Evolutionary conservation across 2,797 vertebrate genomes (phyloP).

Genomic region (Loriculus beryllinus): DNA sequence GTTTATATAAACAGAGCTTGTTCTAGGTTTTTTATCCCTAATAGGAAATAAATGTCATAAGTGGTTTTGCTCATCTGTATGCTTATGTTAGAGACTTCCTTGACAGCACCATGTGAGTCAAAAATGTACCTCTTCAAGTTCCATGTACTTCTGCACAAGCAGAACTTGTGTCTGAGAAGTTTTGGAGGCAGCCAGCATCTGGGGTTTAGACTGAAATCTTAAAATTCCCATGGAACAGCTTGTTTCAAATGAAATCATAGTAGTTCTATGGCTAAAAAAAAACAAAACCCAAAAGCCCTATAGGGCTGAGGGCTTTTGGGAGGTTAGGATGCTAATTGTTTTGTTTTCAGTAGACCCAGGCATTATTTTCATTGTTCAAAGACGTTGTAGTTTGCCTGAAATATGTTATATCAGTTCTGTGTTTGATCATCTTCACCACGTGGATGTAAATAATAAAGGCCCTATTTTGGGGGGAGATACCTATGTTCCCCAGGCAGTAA

Average conservation of each 20-base stretch:
- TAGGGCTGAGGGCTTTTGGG: background rate
- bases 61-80: conserved; percentile 6
- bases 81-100: background rate
- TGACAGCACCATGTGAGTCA: background rate
- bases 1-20: conserved; percentile 15
- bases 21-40: background rate
- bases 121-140: background rate
- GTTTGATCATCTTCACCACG: background rate
- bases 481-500: background rate
- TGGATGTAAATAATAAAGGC: background rate
- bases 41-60: background rate
- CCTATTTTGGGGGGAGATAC: background rate
- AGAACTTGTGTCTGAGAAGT: background rate
- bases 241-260: background rate
- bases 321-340: background rate
- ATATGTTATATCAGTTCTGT: background rate
- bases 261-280: background rate
- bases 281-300: background rate
- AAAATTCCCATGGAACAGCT: background rate
- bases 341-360: background rate
- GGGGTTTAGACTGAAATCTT: background rate
- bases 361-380: background rate
- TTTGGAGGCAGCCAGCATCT: background rate
- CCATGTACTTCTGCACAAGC: background rate
- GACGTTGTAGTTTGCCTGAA: background rate